Base-by-base conservation (phyloP, 1,140 invertebrate genomes). In the Macrocentrus cingulum region DNA sequence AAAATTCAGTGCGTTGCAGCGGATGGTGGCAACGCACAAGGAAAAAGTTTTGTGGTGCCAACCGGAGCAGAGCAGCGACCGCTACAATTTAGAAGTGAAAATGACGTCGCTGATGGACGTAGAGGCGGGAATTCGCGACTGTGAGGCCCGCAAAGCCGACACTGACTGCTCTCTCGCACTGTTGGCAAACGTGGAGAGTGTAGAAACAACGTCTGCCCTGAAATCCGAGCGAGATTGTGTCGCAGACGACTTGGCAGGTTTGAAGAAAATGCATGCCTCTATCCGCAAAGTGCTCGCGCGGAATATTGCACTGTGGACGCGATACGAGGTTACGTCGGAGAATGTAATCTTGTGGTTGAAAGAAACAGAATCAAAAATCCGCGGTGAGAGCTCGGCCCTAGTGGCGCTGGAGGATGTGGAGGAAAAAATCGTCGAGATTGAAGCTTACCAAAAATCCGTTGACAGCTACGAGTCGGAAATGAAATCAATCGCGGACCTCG, bases 31-130 rank as follows among this genome's bases (percentile, higher is more conserved):
- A 39, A 87, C 88, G 1, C 86, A 89, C 45, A 88, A 88, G 61
- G 95, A 97, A 69, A 97, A 97, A 75, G 85, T 95, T 0, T 81
- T 85, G n/a, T 97, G 94, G 93, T 97, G 94, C 75, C 84, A 88
- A 60, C 90, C 91, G 0, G 94, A 97, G 72, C 84, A 88, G 4
- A 87, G 86, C 22, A 93, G 89, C 67, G 94, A 97, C 71, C 87
- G 88, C 70, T 96, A 94, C 69, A 95, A 93, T 73, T 80, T 97
- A n/a, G 91, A 97, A 81, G 88, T 93, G 0, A 97, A 97, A 80
- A 83, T 91, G 68, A 85, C 88, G 2, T 89, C 92, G 5, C 68
- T 96, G n/a, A 72, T 81, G 56, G 91, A 94, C 61, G 86, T 95
- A 1, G 84, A 89, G 72, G 82, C 80, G 51, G 88, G 86, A 29